Evolutionary conservation across 2,888 invertebrate species (phyloP), one percentile per base, ranked within the genome.

Genomic region (Netelia fuscicornis): DNA sequence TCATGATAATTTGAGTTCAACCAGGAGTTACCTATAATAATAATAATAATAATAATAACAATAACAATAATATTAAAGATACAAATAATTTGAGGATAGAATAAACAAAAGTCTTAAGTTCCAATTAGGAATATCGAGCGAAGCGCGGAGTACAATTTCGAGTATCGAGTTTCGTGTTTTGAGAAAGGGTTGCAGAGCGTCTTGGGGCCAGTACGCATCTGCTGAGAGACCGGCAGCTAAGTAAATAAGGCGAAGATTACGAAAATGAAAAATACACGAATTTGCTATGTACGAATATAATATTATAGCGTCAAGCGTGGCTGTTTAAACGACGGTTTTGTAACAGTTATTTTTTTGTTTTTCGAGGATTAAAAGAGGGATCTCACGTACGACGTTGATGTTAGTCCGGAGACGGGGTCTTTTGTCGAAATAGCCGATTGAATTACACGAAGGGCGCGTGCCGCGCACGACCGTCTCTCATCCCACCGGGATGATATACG

Each of bases 401-500:
- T 44, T 60, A 72, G 87, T 82, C 89, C 82, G 80, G 82, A 71
- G 83, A 76, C 81, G 71, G 68, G 80, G 80, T 89, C 89, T 90
- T 80, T 91, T 89, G 90, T 89, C 90, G 89, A 91, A 92, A 91
- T 91, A 92, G 88, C 92, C 92, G 93, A 93, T 93, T 92, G 89
- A 93, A 93, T 93, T 93, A 93, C 93, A 90, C 76, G 84, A 84
- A 84, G 86, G 92, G 91, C 93, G 92, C 93, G 93, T 93, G 93
- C 92, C 93, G 91, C 62, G 87, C 89, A 87, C 82, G 76, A 67
- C 10, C 74, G 62, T 65, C 54, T 42, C 48, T 68, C 60, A 56
- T 65, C 60, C 83, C 74, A 44, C 25, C 48, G 60, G 78, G 78
- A 44, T 71, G 30, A 44, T 65, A 71, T 52, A 20, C 23, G 75